These are phyloP conservation scores for Peromyscus aztecus DNA, from an alignment of 2,797 vertebrate species.

Conservation along the genomic window DNA sequence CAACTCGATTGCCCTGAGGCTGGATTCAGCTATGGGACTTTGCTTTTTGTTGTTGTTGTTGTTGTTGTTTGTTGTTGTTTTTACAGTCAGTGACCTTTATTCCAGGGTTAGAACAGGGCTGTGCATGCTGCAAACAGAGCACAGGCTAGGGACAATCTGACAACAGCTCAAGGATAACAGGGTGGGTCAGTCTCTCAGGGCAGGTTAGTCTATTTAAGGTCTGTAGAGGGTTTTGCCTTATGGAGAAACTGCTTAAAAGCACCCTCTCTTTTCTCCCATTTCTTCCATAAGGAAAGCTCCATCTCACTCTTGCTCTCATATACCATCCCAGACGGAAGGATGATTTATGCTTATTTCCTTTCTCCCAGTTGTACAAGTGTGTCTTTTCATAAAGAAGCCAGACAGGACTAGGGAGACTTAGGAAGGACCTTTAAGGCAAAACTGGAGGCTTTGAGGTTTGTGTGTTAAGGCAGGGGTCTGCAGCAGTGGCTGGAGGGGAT, in stretches of 20 bases:
- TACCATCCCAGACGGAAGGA: constrained; percentile 28
- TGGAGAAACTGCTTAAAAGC: constrained; percentile 69
- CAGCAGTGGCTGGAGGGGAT: constrained; percentile 64
- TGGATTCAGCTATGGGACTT: neutral
- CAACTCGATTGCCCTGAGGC: neutral
- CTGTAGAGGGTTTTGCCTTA: constrained; percentile 34
- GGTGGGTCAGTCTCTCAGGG: neutral
- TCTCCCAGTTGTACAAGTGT: constrained; percentile 3
- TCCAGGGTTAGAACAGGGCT: constrained; percentile 82
- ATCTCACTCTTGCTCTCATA: neutral
- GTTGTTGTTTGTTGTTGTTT: neutral
- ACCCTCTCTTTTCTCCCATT: constrained; percentile 63
- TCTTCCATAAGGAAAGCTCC: constrained; percentile 23
- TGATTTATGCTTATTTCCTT: neutral
- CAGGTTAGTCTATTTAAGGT: constrained; percentile 77
- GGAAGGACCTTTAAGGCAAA: constrained; percentile 80
- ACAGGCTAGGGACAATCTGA: constrained; percentile 65
- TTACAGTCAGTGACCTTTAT: constrained; percentile 84
- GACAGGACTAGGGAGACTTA: constrained; percentile 54
- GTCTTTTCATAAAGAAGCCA: constrained; percentile 56
- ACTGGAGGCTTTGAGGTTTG: constrained; percentile 68
- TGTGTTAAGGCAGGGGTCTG: constrained; percentile 82
- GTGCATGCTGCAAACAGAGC: constrained; percentile 79
- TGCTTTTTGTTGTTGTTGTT: too few species aligned
- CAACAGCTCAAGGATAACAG: constrained; percentile 33